A percentile compares a stretch with the other conserved stretches of the same genome.
Conservation (phyloP, 2,888 invertebrate species). For the Eulithis testata region DNA sequence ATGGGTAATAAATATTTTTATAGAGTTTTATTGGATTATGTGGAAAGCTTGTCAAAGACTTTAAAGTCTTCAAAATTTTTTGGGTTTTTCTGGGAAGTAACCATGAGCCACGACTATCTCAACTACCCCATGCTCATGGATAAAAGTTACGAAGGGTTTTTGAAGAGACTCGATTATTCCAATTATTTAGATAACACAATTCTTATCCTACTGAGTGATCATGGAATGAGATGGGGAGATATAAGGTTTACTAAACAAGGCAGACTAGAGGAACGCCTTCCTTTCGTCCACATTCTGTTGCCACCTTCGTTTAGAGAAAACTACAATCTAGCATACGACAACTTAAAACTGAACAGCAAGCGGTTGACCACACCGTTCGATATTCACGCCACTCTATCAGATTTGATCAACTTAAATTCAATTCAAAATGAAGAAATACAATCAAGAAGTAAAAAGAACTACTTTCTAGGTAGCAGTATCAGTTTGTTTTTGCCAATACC, state of each 20-base stretch:
- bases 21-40: constrained; percentile 89
- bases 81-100: constrained; percentile 93
- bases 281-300: constrained; percentile 89
- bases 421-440: constrained; percentile 70
- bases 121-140: constrained; percentile 92
- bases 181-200: constrained; percentile 87
- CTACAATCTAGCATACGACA: constrained; percentile 86
- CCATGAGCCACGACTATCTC: constrained; percentile 93
- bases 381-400: constrained; percentile 90
- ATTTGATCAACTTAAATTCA: constrained; percentile 85
- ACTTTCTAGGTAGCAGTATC: constrained; percentile 84
- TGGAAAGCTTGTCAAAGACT: constrained; percentile 85
- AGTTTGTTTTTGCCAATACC: constrained; percentile 92
- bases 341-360: constrained; percentile 86
- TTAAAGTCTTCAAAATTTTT: constrained; percentile 88
- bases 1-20: constrained; percentile 88
- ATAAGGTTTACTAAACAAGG: constrained; percentile 94
- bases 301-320: constrained; percentile 88
- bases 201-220: constrained; percentile 92
- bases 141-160: constrained; percentile 83
- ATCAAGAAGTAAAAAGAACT: constrained; percentile 59
- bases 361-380: constrained; percentile 94
- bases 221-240: constrained; percentile 94
- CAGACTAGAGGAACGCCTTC: constrained; percentile 93
- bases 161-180: constrained; percentile 79